Evolutionary conservation across 2,888 invertebrate species (phyloP).

Genomic region (Nyleta sp.): DNA sequence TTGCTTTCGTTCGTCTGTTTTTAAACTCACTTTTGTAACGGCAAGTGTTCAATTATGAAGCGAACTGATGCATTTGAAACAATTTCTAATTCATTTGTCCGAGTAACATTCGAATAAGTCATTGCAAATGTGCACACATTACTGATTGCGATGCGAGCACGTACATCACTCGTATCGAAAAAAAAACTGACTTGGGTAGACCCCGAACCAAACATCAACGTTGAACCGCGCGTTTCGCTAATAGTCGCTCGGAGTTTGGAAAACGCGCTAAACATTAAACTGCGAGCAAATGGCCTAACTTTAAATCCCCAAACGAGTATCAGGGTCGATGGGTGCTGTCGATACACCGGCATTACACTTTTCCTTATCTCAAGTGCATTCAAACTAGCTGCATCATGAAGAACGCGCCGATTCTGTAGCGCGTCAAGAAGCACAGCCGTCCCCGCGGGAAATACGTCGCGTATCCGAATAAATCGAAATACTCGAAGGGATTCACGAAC

Average conservation of each 20-base stretch:
- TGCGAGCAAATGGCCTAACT: conserved; percentile 20
- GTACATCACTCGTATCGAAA: no score
- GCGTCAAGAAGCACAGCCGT: conserved; percentile 57
- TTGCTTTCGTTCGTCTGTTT: no score
- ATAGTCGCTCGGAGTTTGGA: conserved; percentile 13
- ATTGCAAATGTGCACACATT: no score
- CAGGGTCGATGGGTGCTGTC: conserved; percentile 13
- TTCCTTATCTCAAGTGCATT: conserved; percentile 57
- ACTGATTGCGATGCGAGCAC: no score
- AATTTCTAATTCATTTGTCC: no score
- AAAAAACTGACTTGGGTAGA: background rate
- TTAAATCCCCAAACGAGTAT: conserved; percentile 48
- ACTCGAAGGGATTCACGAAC: conserved; percentile 81
- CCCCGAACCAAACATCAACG: background rate
- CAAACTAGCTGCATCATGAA: conserved; percentile 48
- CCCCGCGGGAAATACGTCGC: conserved; percentile 79
- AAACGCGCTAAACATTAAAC: conserved; percentile 20
- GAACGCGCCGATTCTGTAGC: conserved; percentile 47
- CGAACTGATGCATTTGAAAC: conserved; percentile 9
- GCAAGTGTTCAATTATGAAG: background rate
- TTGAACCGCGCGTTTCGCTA: conserved; percentile 17
- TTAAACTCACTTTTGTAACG: no score
- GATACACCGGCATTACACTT: conserved; percentile 38
- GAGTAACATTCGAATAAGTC: no score
- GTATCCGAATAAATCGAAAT: conserved; percentile 82